Percentiles rank a stretch among this genome's conserved stretches.
phyloP scores from a whole-genome alignment of 2,113 vertebrate genomes.

The Panurus biarmicus region DNA sequence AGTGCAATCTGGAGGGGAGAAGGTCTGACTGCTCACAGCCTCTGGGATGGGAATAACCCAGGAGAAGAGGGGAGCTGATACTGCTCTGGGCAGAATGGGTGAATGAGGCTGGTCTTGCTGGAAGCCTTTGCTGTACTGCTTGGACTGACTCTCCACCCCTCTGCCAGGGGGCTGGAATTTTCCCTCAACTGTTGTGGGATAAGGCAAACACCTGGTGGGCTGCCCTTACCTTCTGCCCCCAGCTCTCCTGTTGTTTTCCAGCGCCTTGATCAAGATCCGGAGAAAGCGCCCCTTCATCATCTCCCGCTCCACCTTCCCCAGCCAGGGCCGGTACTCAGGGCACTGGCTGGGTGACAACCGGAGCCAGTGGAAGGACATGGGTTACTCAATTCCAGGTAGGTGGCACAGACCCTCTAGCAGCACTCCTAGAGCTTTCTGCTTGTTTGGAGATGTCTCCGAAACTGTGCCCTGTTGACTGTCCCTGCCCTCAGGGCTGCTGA shows the following conservation, averaged over 20 bases:
- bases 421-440: background rate
- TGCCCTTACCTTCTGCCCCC: background rate
- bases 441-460: rapidly evolving
- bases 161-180: background rate
- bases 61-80: background rate
- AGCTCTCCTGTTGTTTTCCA: slow-evolving; percentile 19
- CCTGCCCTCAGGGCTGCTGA: slow-evolving; percentile 75
- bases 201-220: background rate
- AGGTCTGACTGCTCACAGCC: background rate
- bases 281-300: slow-evolving; percentile 81
- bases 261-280: slow-evolving; percentile 75
- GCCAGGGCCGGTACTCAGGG: slow-evolving; percentile 84
- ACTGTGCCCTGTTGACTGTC: background rate
- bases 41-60: background rate
- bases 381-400: slow-evolving; percentile 79
- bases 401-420: background rate
- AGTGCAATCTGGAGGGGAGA: background rate
- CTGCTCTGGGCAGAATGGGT: background rate
- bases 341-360: slow-evolving; percentile 89
- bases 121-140: background rate
- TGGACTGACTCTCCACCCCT: rapidly evolving
- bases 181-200: background rate
- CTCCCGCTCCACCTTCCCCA: slow-evolving; percentile 87
- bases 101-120: background rate
- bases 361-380: slow-evolving; percentile 85